Conservation (phyloP, 2,797 vertebrate genomes). For the Denticeps clupeoides region DNA sequence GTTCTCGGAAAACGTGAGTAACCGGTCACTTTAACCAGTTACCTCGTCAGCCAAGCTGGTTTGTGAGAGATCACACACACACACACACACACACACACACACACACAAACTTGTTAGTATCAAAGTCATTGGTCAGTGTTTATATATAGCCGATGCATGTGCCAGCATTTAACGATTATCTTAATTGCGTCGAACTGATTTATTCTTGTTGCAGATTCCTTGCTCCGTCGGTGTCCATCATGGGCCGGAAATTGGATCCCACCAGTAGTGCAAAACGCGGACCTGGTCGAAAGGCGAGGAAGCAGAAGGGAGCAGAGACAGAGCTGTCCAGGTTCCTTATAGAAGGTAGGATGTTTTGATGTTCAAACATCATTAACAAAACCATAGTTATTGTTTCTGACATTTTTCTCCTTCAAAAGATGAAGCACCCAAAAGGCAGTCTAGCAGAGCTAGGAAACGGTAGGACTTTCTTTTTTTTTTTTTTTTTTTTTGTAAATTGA, state of each 20-base stretch:
- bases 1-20: too few relatives aligned
- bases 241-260: constrained; percentile 89
- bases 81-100: too few relatives aligned
- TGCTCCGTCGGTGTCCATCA: constrained; percentile 39
- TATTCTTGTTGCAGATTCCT: not conserved
- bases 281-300: constrained; percentile 78
- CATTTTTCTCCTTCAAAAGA: constrained; percentile 38
- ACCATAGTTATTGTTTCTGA: too few relatives aligned
- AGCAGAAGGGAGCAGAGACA: constrained; percentile 83
- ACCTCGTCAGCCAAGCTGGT: too few relatives aligned
- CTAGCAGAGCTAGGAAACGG: constrained; percentile 77
- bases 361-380: too few relatives aligned
- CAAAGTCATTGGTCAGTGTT: too few relatives aligned
- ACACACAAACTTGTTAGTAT: too few relatives aligned
- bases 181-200: too few relatives aligned
- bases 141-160: too few relatives aligned
- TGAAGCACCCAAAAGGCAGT: constrained; percentile 64
- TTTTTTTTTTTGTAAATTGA: constrained; percentile 9
- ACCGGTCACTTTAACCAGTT: too few relatives aligned
- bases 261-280: constrained; percentile 73
- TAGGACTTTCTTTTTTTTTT: constrained; percentile 36
- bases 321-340: constrained; percentile 73
- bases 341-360: constrained; percentile 54
- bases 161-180: too few relatives aligned
- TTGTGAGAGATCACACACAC: too few relatives aligned